These are phyloP conservation scores for Athrips mouffetella DNA, from an alignment of 2,888 invertebrate species.

Conservation along the genomic window DNA sequence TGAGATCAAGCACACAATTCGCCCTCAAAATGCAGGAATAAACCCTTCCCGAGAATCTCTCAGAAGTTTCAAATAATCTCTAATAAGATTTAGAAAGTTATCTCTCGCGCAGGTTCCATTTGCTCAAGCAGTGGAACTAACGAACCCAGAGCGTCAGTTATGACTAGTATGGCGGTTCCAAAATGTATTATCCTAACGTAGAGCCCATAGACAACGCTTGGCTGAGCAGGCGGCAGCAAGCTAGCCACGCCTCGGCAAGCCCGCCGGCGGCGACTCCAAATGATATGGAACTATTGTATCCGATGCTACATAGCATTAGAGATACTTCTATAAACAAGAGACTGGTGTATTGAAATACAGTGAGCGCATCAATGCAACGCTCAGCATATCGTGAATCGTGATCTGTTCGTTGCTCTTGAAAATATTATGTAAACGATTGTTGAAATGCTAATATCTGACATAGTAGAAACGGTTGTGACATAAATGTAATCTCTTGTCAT, in stretches of 20 bases:
- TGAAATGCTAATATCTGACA: neutral
- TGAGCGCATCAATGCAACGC: conserved; percentile 4
- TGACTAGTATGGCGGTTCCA: conserved; percentile 11
- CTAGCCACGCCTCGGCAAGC: conserved; percentile 47
- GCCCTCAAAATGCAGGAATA: conserved; percentile 1
- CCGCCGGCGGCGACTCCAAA: conserved; percentile 37
- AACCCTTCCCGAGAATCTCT: neutral
- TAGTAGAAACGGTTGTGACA: neutral
- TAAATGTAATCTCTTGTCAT: neutral
- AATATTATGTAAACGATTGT: neutral
- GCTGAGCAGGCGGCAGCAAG: conserved; percentile 39
- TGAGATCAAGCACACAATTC: conserved; percentile 12
- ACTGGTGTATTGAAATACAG: conserved; percentile 9
- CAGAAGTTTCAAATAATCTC: neutral
- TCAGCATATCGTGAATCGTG: conserved; percentile 2
- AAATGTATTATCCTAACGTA: conserved; percentile 34
- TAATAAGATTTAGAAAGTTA: conserved; percentile 19
- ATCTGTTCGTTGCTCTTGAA: conserved; percentile 4
- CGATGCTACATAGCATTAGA: conserved; percentile 26
- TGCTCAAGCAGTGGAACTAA: conserved; percentile 10
- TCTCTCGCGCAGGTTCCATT: conserved; percentile 7
- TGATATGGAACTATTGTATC: conserved; percentile 49
- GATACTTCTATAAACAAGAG: conserved; percentile 7
- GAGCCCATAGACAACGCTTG: conserved; percentile 41
- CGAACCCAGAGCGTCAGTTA: conserved; percentile 1